Base-by-base conservation (phyloP, 2,797 vertebrate species). In the Scyliorhinus canicula region DNA sequence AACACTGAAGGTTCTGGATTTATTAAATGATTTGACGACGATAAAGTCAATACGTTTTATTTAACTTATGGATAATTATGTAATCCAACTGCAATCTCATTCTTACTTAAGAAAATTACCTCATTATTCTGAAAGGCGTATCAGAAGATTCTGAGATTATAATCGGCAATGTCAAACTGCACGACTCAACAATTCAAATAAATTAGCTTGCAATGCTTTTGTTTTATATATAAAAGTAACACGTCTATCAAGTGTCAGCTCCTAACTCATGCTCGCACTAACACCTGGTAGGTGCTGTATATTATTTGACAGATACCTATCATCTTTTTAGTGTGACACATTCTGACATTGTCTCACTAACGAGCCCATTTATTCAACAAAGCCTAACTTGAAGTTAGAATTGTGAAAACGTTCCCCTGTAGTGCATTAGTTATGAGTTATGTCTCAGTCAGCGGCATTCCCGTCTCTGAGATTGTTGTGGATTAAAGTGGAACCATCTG, bases 151-250 rank as follows among this genome's bases (percentile, higher is more conserved):
- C 21, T 91, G 88, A 91, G 57, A 91, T 63, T 63, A 44, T 40
- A 63, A 91, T 91, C 57, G 35, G 57, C 55, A 91, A 63, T 24
- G n/a, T 16, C 88, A 91, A 63, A 63, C 21, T 63, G 57, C n/a
- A 24, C 9, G n/a, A 91, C n/a, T 40, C n/a, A 91, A 40, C 21
- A 63, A 91, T 40, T 91, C 60, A 91, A 91, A 8, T 40, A 63
- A 91, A 91, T 91, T 63, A 91, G 35, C 19, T 63, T 91, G 40
- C 63, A 91, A 91, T 91, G 57, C n/a, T 91, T 63, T 91, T 63
- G 60, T n/a, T 63, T 40, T n/a, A 40, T 19, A 52, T 52, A 14
- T 40, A 60, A 90, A 91, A 63, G 14, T 35, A 91, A n/a, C 57
- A 26, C 9, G 52, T 86, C 84, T 55, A 31, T 86, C 52, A 31